phyloP scores from a whole-genome alignment of 2,797 vertebrate genomes.

The Melanotaenia parkinsoni region DNA sequence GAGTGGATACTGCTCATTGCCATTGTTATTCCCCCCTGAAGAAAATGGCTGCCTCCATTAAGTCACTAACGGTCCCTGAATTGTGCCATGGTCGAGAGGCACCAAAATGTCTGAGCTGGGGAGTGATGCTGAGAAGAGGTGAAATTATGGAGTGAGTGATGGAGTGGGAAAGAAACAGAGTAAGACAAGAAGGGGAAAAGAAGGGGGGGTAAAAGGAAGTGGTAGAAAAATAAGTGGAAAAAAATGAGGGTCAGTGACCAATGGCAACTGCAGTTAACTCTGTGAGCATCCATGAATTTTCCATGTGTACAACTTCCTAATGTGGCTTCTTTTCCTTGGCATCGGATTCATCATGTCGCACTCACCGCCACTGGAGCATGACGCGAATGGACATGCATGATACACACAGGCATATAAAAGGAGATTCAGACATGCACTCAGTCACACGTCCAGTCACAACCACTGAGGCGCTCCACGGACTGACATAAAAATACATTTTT shows the following conservation, averaged over 20 bases:
- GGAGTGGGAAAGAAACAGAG: conserved; percentile 43
- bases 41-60: conserved; percentile 79
- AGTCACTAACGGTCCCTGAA: conserved; percentile 78
- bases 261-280: conserved; percentile 30
- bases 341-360: conserved; percentile 38
- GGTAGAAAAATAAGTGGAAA: conserved; percentile 46
- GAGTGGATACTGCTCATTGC: conserved; percentile 72
- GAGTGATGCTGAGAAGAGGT: conserved; percentile 62
- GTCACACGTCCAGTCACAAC: conserved; percentile 33
- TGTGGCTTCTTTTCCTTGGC: background rate
- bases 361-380: conserved; percentile 19
- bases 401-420: conserved; percentile 22
- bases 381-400: conserved; percentile 53
- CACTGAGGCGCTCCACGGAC: conserved; percentile 11
- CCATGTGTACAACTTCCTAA: conserved; percentile 23
- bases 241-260: conserved; percentile 38
- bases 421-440: background rate
- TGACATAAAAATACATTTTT: conserved; percentile 32
- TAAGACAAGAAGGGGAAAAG: conserved; percentile 27
- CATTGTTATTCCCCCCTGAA: conserved; percentile 70
- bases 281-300: conserved; percentile 43
- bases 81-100: conserved; percentile 58
- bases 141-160: conserved; percentile 68
- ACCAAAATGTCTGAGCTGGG: conserved; percentile 44
- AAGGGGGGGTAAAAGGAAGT: conserved; percentile 4